Evolutionary conservation across 2,113 vertebrate genomes (phyloP).

Genomic region (Notechis scutatus): DNA sequence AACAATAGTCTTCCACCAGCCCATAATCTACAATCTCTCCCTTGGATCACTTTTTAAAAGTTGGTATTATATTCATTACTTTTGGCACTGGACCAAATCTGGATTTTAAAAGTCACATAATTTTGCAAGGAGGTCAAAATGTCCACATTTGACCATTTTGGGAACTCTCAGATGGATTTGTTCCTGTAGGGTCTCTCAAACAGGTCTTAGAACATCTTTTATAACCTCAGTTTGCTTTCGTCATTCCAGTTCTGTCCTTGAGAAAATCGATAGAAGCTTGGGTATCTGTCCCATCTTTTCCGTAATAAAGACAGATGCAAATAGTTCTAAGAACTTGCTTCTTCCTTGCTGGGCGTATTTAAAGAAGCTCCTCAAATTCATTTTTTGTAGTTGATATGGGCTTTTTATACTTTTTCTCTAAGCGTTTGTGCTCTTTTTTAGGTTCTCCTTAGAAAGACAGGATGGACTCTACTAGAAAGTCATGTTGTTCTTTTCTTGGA

Average conservation of each 20-base stretch:
- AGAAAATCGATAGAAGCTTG: not conserved
- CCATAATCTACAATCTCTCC: not conserved
- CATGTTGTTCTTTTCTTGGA: not conserved
- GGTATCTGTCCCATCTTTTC: not conserved
- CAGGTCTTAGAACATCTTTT: not conserved
- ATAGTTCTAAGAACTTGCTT: not conserved
- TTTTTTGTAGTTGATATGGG: not conserved
- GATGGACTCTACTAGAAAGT: not conserved
- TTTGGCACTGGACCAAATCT: not conserved
- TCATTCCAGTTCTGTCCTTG: not conserved
- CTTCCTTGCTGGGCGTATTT: not conserved
- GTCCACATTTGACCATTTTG: not conserved
- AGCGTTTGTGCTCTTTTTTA: not conserved
- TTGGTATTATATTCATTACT: not conserved
- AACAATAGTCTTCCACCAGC: not conserved
- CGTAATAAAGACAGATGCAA: not conserved
- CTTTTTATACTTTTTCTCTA: not conserved
- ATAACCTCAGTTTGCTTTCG: not conserved
- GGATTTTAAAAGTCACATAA: not conserved
- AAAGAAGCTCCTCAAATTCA: not conserved
- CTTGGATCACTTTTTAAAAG: not conserved
- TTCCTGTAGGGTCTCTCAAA: not conserved
- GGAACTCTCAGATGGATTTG: not conserved
- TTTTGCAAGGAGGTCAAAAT: not conserved
- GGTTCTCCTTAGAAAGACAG: not conserved